Conservation (phyloP, 64 coral and sea anemone genomes). For the Stylophora pistillata region DNA sequence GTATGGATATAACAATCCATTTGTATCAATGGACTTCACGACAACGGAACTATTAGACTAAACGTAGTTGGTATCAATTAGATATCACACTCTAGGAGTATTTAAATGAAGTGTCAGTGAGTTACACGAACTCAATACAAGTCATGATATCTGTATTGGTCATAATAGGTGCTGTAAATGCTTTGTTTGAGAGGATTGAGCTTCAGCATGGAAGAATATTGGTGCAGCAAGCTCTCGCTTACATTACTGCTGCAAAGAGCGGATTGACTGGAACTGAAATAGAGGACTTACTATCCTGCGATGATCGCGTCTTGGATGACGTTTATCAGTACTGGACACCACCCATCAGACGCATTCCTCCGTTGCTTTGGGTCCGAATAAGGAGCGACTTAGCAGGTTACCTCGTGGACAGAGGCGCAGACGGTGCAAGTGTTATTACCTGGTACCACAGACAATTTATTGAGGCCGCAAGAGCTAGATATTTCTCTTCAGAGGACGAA, state of each 20-base stretch:
- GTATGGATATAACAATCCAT: not conserved
- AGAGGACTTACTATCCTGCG: slow-evolving; percentile 82
- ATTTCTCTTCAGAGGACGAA: slow-evolving; percentile 37
- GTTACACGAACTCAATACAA: not conserved
- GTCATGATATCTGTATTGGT: not conserved
- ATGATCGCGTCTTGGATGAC: slow-evolving; percentile 80
- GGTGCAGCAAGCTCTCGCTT: slow-evolving; percentile 64
- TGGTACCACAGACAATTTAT: slow-evolving; percentile 93
- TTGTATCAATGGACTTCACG: not conserved
- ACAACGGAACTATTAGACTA: not conserved
- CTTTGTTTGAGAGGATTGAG: slow-evolving; percentile 78
- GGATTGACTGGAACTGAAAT: slow-evolving; percentile 85
- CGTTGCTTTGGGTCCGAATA: slow-evolving; percentile 73
- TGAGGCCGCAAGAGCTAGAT: slow-evolving; percentile 78
- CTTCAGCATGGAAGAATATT: slow-evolving; percentile 67
- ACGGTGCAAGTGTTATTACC: slow-evolving; percentile 72
- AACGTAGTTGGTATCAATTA: not conserved
- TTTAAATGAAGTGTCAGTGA: not conserved
- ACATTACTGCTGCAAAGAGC: slow-evolving; percentile 85
- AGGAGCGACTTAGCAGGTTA: slow-evolving; percentile 68
- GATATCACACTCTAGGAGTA: not conserved
- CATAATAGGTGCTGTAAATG: slow-evolving; percentile 72
- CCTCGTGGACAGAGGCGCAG: slow-evolving; percentile 74
- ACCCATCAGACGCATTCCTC: slow-evolving; percentile 74
- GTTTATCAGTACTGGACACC: slow-evolving; percentile 92